A percentile compares a stretch with the other conserved stretches of the same genome.
Evolutionary conservation across 2,113 vertebrate genomes (phyloP).

Genomic region (Oriolus oriolus): DNA sequence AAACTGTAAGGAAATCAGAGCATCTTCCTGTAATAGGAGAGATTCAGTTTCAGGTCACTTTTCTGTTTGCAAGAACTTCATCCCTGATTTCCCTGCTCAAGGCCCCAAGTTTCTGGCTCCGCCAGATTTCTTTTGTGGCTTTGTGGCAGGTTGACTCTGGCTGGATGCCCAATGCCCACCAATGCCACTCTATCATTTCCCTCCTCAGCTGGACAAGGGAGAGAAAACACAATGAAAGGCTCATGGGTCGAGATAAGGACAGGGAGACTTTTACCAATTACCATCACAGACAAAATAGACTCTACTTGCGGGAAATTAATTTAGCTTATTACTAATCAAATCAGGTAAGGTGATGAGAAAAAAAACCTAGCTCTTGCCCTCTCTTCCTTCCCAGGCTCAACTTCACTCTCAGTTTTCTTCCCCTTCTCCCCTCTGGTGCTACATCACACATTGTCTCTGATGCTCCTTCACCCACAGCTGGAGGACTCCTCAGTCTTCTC

Average conservation of each 20-base stretch:
- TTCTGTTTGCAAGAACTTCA: neutral
- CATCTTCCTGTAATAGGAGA: neutral
- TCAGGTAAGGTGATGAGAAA: neutral
- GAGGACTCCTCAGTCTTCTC: neutral
- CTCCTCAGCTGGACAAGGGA: neutral
- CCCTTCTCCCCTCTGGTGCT: neutral
- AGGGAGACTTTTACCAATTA: neutral
- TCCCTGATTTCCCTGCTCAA: neutral
- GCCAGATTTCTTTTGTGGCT: neutral
- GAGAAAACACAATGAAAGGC: neutral
- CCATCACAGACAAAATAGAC: neutral
- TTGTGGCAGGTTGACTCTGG: neutral
- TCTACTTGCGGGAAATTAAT: neutral
- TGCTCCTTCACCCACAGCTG: neutral
- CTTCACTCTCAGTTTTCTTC: rapidly evolving
- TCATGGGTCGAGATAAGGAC: neutral
- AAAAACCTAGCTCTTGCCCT: neutral
- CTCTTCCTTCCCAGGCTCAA: neutral
- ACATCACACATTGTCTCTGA: neutral
- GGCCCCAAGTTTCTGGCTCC: neutral
- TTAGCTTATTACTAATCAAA: neutral
- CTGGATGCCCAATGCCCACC: neutral
- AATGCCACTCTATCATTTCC: neutral
- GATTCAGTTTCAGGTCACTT: neutral
- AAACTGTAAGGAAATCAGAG: neutral